These are phyloP conservation scores for Chelonus formosanus DNA, from an alignment of 2,888 invertebrate species.

Conservation along the genomic window DNA sequence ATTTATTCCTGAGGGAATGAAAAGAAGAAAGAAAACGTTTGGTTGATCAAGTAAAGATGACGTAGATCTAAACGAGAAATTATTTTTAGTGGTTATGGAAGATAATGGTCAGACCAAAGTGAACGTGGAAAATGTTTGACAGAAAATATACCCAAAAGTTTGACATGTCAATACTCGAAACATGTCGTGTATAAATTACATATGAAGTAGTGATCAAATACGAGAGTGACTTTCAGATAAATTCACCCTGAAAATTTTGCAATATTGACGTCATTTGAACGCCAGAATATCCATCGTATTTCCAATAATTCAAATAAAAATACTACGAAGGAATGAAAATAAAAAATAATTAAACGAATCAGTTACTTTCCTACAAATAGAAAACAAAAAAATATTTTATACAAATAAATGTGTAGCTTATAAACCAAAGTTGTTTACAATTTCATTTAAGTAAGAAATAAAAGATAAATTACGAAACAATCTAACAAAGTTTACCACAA, in stretches of 20 bases:
- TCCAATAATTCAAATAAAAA: not conserved
- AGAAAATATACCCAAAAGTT: conserved; percentile 54
- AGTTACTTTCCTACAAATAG: too few relatives aligned
- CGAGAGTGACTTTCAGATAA: conserved; percentile 22
- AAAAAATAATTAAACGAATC: too few relatives aligned
- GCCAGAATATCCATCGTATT: conserved; percentile 1
- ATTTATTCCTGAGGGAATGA: conserved; percentile 29
- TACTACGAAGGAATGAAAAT: not conserved
- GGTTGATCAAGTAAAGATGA: conserved; percentile 17
- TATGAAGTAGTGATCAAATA: conserved; percentile 45
- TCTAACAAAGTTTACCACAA: not conserved
- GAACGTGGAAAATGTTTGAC: conserved; percentile 57
- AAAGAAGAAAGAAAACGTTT: conserved; percentile 10
- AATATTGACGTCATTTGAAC: not conserved
- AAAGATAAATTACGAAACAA: not conserved
- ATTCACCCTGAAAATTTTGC: conserved; percentile 5
- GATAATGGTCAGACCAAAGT: conserved; percentile 50
- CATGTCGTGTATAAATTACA: conserved; percentile 54
- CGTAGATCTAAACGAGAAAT: conserved; percentile 2
- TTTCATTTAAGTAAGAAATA: not conserved
- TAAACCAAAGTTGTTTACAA: too few relatives aligned
- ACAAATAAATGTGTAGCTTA: too few relatives aligned
- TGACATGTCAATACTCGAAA: conserved; percentile 47
- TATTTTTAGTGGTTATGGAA: conserved; percentile 40
- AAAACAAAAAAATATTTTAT: too few relatives aligned